Percentiles rank a stretch among this genome's conserved stretches.
Conservation (phyloP, 2,113 vertebrate species). For the Sturnus vulgaris region DNA sequence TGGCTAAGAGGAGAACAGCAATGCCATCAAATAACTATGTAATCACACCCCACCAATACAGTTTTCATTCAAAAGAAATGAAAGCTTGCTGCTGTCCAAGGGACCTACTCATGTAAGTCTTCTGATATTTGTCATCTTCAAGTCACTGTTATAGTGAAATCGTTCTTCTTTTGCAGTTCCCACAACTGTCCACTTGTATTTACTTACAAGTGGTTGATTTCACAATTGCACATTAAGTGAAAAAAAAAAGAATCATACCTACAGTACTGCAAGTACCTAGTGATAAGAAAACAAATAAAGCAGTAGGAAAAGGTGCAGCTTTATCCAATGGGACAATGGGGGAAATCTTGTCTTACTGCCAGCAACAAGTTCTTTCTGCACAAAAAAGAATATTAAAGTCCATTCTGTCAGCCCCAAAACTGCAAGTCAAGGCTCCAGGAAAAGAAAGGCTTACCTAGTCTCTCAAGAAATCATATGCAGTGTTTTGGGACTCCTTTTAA, state of each 20-base stretch:
- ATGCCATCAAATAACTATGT: background rate
- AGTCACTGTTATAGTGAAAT: background rate
- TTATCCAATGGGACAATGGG: background rate
- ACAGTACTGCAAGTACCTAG: background rate
- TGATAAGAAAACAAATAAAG: conserved; percentile 26
- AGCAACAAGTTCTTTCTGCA: background rate
- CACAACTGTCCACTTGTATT: background rate
- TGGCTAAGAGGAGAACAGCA: background rate
- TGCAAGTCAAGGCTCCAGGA: background rate
- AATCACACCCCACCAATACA: background rate
- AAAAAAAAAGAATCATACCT: background rate
- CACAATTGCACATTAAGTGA: background rate
- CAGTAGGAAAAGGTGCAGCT: background rate
- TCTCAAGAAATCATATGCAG: background rate
- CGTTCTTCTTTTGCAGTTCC: background rate
- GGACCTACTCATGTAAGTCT: background rate
- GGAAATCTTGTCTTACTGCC: background rate
- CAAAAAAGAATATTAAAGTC: background rate
- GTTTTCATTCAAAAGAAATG: background rate
- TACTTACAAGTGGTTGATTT: background rate
- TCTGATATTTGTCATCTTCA: background rate
- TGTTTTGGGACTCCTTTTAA: background rate
- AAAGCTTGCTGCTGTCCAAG: background rate
- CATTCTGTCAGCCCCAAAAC: background rate
- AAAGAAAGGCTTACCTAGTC: background rate